Evolutionary conservation across 2,113 vertebrate species (phyloP).

Genomic region (Calcarius ornatus): DNA sequence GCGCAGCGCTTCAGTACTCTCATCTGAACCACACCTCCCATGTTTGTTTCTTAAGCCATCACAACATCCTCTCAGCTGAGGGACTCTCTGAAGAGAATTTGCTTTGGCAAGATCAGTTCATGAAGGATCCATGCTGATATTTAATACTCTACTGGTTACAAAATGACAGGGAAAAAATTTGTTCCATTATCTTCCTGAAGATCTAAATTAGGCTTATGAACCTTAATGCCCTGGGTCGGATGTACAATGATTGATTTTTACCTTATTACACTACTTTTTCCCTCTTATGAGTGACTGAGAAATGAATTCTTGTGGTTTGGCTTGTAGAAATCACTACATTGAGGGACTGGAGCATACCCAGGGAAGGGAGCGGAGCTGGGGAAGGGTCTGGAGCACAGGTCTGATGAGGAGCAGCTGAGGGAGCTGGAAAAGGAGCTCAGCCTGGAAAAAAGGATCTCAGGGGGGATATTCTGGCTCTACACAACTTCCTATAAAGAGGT

Average conservation of each 20-base stretch:
- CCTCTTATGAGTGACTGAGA: not conserved
- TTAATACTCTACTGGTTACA: not conserved
- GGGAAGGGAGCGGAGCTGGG: fast-evolving
- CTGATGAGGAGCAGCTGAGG: not conserved
- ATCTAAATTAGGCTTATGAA: not conserved
- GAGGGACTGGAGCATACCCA: fast-evolving
- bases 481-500: no score
- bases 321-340: not conserved
- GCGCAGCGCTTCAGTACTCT: fast-evolving
- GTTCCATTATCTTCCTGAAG: not conserved
- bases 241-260: not conserved
- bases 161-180: not conserved
- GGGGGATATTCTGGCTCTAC: fast-evolving
- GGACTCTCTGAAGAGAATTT: not conserved
- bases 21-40: fast-evolving
- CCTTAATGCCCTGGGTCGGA: not conserved
- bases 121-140: not conserved
- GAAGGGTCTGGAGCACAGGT: not conserved
- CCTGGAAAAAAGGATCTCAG: not conserved
- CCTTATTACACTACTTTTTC: not conserved
- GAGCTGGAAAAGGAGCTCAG: not conserved
- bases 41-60: not conserved
- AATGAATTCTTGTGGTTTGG: not conserved
- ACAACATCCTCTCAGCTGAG: not conserved
- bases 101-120: not conserved